A percentile compares a stretch with the other conserved stretches of the same genome.
Conservation (phyloP, 1,140 invertebrate species). For the Monochamus saltuarius region DNA sequence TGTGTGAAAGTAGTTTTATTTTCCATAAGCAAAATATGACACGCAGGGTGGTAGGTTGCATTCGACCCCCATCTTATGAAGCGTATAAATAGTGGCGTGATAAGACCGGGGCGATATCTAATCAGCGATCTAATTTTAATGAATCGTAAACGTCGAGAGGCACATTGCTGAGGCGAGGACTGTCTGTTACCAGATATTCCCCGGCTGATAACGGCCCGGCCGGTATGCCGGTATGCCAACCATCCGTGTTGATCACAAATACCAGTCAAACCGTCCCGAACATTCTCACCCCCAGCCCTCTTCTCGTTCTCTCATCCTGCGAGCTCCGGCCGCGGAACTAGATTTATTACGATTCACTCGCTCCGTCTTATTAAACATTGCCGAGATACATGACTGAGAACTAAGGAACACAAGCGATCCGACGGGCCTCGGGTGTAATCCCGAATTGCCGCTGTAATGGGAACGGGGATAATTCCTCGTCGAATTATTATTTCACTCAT, state of each 20-base stretch:
- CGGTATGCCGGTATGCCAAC: conserved; percentile 33
- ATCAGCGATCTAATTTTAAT: conserved; percentile 47
- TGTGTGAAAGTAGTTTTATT: no score
- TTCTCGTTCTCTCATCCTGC: background rate
- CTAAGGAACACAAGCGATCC: background rate
- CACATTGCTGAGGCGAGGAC: conserved; percentile 35
- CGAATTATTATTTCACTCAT: no score
- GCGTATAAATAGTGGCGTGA: conserved; percentile 24
- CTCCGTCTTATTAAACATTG: conserved; percentile 29
- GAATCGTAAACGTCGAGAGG: conserved; percentile 41
- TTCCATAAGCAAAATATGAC: background rate
- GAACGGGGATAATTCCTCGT: background rate
- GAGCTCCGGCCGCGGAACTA: conserved; percentile 18
- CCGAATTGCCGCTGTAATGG: conserved; percentile 6
- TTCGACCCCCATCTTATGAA: background rate
- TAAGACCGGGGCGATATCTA: conserved; percentile 37
- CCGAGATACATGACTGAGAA: conserved; percentile 26
- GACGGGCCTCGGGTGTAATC: conserved; percentile 1
- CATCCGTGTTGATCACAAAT: conserved; percentile 41
- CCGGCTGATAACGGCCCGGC: conserved; percentile 31
- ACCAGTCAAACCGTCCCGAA: conserved; percentile 32
- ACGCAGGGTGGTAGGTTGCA: no score
- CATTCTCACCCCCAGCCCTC: conserved; percentile 17
- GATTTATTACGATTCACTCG: conserved; percentile 24
- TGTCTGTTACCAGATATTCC: conserved; percentile 37